Conservation (phyloP, 2,113 vertebrate genomes). For the Lates calcarifer region DNA sequence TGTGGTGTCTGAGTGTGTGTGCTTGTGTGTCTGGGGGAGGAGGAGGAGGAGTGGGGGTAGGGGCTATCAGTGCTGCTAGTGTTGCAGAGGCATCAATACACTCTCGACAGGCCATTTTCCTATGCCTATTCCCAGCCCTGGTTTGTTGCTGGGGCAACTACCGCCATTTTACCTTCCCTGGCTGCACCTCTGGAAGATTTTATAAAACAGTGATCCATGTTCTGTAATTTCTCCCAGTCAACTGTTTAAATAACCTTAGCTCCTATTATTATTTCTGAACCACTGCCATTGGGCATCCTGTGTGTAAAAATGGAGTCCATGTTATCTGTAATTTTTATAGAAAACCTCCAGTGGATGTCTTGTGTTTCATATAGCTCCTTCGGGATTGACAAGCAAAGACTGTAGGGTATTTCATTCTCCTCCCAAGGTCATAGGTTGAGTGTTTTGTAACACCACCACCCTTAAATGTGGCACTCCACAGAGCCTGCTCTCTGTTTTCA, state of each 20-base stretch:
- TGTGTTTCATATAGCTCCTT: neutral
- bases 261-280: neutral
- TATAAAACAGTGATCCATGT: slow-evolving; percentile 45
- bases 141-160: slow-evolving; percentile 86
- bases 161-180: slow-evolving; percentile 79
- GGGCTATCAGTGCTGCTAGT: slow-evolving; percentile 74
- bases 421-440: slow-evolving; percentile 24
- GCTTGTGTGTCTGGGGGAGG: slow-evolving; percentile 58
- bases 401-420: neutral
- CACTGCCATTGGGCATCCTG: neutral
- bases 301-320: neutral
- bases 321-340: slow-evolving; percentile 6
- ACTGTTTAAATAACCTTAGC: slow-evolving; percentile 11
- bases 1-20: slow-evolving; percentile 58
- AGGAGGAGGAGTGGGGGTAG: slow-evolving; percentile 8
- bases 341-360: neutral
- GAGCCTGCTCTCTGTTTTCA: neutral
- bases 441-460: neutral
- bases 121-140: slow-evolving; percentile 77
- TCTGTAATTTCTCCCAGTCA: slow-evolving; percentile 16
- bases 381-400: slow-evolving; percentile 1
- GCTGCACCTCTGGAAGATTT: slow-evolving; percentile 70
- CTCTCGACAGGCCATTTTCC: slow-evolving; percentile 85
- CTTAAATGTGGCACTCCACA: neutral
- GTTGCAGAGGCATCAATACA: slow-evolving; percentile 86